Evolutionary conservation across 2,113 vertebrate species (phyloP).

Genomic region (Manacus vitellinus): DNA sequence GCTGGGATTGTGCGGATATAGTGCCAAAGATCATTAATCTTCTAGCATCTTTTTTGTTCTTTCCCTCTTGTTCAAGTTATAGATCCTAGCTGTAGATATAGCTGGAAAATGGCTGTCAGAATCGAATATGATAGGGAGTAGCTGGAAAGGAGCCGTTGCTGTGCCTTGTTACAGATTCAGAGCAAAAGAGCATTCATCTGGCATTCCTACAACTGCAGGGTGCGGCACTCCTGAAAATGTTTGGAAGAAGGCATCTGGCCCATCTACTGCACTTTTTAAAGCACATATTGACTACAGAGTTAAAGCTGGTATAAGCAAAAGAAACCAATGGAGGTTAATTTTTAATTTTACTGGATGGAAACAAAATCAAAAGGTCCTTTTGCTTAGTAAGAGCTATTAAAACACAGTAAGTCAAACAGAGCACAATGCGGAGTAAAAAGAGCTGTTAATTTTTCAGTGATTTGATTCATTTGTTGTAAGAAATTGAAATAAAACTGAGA

Average conservation of each 20-base stretch:
- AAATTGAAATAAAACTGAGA: background rate
- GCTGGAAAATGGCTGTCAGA: conserved; percentile 5
- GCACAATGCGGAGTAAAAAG: background rate
- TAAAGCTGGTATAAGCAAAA: background rate
- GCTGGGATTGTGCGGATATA: background rate
- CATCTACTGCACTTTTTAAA: background rate
- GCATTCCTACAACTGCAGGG: background rate
- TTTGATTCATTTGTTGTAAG: background rate
- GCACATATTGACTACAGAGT: background rate
- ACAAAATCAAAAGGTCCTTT: background rate
- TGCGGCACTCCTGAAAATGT: background rate
- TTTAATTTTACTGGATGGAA: background rate
- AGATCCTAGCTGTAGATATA: conserved; percentile 33
- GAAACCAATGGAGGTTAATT: background rate
- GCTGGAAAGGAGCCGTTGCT: conserved; percentile 40
- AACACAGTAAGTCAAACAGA: background rate
- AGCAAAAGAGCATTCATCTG: background rate
- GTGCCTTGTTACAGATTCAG: background rate
- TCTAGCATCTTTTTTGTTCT: conserved; percentile 34
- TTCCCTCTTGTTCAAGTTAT: background rate
- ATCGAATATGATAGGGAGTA: background rate
- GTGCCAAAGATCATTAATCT: conserved; percentile 57
- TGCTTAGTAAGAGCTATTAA: background rate
- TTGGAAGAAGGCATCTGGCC: background rate
- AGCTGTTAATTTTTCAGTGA: background rate